Percentiles rank a stretch among this genome's conserved stretches.
Evolutionary conservation across 2,113 vertebrate species (phyloP).

Genomic region (Columbina picui): DNA sequence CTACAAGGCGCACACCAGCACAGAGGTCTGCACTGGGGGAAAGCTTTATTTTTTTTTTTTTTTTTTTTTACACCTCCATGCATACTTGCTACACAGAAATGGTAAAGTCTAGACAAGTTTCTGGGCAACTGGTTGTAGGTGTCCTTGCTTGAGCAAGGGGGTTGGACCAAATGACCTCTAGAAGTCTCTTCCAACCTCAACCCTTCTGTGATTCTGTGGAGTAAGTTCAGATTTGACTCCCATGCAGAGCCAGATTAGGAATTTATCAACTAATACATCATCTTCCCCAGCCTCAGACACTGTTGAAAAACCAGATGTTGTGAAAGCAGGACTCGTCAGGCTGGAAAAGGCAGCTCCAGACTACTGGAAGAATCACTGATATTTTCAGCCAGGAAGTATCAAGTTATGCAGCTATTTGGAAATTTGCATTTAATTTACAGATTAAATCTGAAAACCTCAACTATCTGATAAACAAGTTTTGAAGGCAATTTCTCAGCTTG

Average conservation of each 20-base stretch:
- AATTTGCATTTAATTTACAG: constrained; percentile 34
- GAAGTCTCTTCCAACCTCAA: not conserved
- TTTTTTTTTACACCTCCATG: too few relatives aligned
- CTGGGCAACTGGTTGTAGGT: not conserved
- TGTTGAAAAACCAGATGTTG: not conserved
- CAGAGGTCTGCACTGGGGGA: not conserved
- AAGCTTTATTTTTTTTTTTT: not conserved
- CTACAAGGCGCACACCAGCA: not conserved
- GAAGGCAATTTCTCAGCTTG: not conserved
- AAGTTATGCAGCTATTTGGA: constrained; percentile 17
- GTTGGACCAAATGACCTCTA: not conserved
- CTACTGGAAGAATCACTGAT: not conserved
- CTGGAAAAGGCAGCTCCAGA: constrained; percentile 9
- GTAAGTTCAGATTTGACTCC: not conserved
- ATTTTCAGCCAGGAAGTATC: constrained; percentile 26
- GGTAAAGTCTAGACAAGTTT: not conserved
- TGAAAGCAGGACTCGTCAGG: not conserved
- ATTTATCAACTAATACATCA: not conserved
- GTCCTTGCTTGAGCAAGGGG: not conserved
- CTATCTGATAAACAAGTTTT: not conserved
- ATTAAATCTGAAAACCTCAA: not conserved
- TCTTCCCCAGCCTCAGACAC: not conserved
- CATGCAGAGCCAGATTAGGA: not conserved
- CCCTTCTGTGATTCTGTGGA: not conserved
- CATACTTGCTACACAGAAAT: too few relatives aligned